Conservation (phyloP, 2,888 invertebrate species). For the Tricholauxania praeusta region DNA sequence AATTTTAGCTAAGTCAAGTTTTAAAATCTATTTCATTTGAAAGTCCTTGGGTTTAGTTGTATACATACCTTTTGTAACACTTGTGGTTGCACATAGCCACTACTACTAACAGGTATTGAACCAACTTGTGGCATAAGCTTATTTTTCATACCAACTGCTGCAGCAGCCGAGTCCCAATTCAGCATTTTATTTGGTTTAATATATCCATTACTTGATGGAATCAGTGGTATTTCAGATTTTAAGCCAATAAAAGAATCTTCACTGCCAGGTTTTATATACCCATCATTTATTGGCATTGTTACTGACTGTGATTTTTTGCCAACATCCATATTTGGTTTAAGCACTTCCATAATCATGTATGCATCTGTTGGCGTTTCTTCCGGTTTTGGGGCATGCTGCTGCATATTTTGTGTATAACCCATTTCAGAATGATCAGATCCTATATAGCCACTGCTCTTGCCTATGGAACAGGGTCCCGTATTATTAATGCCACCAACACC, state of each 20-base stretch:
- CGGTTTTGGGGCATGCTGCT: neutral
- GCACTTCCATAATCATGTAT: slow-evolving; percentile 47
- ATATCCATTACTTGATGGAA: slow-evolving; percentile 46
- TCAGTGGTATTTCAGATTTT: slow-evolving; percentile 31
- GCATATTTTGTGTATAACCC: slow-evolving; percentile 39
- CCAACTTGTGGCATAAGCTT: neutral
- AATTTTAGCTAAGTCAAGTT: no score
- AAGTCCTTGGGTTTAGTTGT: neutral
- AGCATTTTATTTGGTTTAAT: slow-evolving; percentile 46
- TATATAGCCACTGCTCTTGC: slow-evolving; percentile 47
- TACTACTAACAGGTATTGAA: slow-evolving; percentile 37
- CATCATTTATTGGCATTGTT: slow-evolving; percentile 37
- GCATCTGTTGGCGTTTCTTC: slow-evolving; percentile 34
- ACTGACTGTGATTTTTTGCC: neutral
- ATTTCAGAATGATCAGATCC: slow-evolving; percentile 42
- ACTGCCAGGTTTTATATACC: slow-evolving; percentile 38
- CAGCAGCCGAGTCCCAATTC: slow-evolving; percentile 37
- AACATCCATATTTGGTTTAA: slow-evolving; percentile 39
- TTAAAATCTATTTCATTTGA: neutral
- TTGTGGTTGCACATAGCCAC: slow-evolving; percentile 51
- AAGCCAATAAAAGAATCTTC: slow-evolving; percentile 7
- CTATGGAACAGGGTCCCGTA: slow-evolving; percentile 36
- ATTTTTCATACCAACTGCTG: neutral
- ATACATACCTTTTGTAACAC: slow-evolving; percentile 46
- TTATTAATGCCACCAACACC: slow-evolving; percentile 32